These are phyloP conservation scores for Andinoacara biseriatus DNA, from an alignment of 2,113 vertebrate species.

Conservation along the genomic window DNA sequence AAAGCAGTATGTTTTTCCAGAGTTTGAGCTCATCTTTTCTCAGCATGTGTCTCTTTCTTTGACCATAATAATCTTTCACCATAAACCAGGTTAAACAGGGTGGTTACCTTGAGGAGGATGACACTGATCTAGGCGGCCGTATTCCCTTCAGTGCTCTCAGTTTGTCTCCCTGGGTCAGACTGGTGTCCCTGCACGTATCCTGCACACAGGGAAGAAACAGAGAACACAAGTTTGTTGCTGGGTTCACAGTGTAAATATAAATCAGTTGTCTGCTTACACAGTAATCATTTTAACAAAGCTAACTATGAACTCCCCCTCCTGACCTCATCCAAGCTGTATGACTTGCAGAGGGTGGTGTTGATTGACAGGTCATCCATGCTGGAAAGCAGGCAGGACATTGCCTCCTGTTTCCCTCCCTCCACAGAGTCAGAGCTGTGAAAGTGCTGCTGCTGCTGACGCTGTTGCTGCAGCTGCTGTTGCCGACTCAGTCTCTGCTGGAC, in stretches of 20 bases:
- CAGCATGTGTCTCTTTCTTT: neutral
- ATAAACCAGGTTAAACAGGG: rapidly evolving
- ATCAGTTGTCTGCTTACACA: neutral
- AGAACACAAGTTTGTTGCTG: neutral
- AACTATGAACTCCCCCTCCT: conserved; percentile 20
- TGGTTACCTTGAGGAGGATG: conserved; percentile 61
- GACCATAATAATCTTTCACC: neutral
- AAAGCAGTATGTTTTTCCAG: too few species aligned
- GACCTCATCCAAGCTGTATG: conserved; percentile 85
- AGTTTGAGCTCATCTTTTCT: neutral
- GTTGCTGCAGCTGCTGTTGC: conserved; percentile 53
- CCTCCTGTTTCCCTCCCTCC: conserved; percentile 40
- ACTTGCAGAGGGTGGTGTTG: conserved; percentile 77
- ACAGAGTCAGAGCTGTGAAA: neutral
- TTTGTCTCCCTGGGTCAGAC: conserved; percentile 89
- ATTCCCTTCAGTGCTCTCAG: conserved; percentile 90
- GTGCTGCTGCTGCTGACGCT: conserved; percentile 27
- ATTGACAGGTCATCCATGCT: conserved; percentile 88
- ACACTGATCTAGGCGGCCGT: conserved; percentile 80
- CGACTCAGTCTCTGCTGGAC: conserved; percentile 53
- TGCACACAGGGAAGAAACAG: conserved; percentile 44
- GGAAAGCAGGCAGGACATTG: conserved; percentile 83
- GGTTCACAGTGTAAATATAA: rapidly evolving
- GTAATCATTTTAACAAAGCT: neutral
- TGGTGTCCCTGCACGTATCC: conserved; percentile 80